Percentiles rank a stretch among this genome's conserved stretches.
These are phyloP conservation scores for Cryptus viduatorius DNA, from an alignment of 2,888 invertebrate genomes.

Conservation along the genomic window DNA sequence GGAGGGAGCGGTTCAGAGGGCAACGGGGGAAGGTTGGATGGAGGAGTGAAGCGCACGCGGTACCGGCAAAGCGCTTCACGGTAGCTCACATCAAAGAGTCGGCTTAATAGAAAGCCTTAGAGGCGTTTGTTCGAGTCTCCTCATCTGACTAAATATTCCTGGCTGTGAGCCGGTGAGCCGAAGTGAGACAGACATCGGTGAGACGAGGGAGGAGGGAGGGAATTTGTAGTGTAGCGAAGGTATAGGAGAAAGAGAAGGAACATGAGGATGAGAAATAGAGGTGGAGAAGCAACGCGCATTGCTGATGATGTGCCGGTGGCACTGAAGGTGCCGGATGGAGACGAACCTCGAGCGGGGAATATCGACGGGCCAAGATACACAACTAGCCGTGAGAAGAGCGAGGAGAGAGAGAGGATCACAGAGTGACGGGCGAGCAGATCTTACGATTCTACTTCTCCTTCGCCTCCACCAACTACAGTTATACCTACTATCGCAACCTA, in stretches of 20 bases:
- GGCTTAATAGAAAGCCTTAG: conserved; percentile 87
- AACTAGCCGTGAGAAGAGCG: conserved; percentile 79
- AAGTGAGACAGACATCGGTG: conserved; percentile 30
- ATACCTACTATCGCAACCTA: neutral
- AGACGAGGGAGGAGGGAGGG: neutral
- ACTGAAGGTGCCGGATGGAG: conserved; percentile 32
- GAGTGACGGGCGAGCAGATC: conserved; percentile 47
- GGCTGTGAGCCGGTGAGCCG: conserved; percentile 73
- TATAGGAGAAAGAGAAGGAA: neutral
- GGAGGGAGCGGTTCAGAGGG: conserved; percentile 57
- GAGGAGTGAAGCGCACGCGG: conserved; percentile 69
- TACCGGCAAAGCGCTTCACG: conserved; percentile 80
- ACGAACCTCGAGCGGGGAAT: conserved; percentile 71
- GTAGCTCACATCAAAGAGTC: conserved; percentile 84
- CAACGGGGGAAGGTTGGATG: conserved; percentile 55
- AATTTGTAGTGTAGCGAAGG: neutral
- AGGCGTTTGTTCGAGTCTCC: conserved; percentile 87
- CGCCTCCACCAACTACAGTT: conserved; percentile 3
- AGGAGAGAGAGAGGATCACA: conserved; percentile 28
- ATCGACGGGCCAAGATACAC: conserved; percentile 83
- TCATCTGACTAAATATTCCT: conserved; percentile 85
- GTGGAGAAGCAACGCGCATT: conserved; percentile 38
- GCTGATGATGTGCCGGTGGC: conserved; percentile 49
- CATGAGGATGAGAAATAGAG: conserved; percentile 43
- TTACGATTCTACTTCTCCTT: conserved; percentile 28